phyloP scores from a whole-genome alignment of 2,888 invertebrate species.

The Stenichneumon culpator region DNA sequence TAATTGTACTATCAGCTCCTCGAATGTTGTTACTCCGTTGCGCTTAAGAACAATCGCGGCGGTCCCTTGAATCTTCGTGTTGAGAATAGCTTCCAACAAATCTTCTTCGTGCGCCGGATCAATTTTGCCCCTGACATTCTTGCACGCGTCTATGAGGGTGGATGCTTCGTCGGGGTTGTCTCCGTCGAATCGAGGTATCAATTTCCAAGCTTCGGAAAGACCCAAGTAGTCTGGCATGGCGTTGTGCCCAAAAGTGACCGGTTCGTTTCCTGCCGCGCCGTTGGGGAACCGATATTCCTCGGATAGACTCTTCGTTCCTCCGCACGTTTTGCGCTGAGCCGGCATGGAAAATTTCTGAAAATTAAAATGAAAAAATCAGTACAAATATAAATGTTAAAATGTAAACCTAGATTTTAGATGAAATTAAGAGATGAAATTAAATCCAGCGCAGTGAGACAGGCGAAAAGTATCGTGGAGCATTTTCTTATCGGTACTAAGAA shows the following conservation, averaged over 20 bases:
- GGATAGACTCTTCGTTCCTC: background rate
- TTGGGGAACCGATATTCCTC: background rate
- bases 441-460: no score
- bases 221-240: background rate
- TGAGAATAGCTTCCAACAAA: background rate
- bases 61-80: slow-evolving; percentile 8
- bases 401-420: no score
- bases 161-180: background rate
- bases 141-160: background rate
- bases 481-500: no score
- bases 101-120: slow-evolving; percentile 12
- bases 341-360: background rate
- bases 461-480: no score
- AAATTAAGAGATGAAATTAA: no score
- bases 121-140: background rate
- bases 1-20: slow-evolving; percentile 9
- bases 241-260: background rate
- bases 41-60: background rate
- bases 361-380: background rate
- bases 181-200: slow-evolving; percentile 10
- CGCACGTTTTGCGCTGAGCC: background rate
- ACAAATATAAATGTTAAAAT: background rate
- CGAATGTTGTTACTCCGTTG: slow-evolving; percentile 3
- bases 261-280: background rate
- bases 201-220: slow-evolving; percentile 12